Percentiles rank a stretch among this genome's conserved stretches.
Conservation (phyloP, 92 coral and sea anemone species). For the Parazoanthus swiftii region DNA sequence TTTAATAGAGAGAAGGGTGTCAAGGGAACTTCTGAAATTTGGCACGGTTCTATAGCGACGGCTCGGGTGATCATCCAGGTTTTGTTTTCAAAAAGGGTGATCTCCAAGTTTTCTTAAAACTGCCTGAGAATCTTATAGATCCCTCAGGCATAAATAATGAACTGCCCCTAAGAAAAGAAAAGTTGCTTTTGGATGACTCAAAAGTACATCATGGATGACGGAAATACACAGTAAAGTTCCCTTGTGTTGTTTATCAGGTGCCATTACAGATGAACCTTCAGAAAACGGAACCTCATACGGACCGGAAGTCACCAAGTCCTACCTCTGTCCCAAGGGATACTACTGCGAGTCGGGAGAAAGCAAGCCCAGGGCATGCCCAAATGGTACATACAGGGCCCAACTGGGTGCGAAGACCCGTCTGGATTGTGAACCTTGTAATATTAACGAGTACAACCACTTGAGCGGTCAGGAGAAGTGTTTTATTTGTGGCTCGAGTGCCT, state of each 20-base stretch:
- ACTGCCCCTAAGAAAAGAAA: not conserved
- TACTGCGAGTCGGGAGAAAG: slow-evolving; percentile 83
- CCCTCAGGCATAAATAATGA: too few relatives aligned
- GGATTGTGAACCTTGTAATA: slow-evolving; percentile 73
- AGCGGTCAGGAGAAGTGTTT: slow-evolving; percentile 80
- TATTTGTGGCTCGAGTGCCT: slow-evolving; percentile 77
- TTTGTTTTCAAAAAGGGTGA: too few relatives aligned
- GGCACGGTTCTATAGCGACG: too few relatives aligned
- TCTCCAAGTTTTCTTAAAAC: too few relatives aligned
- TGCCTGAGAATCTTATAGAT: too few relatives aligned
- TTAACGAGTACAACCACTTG: slow-evolving; percentile 70
- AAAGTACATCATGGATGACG: not conserved
- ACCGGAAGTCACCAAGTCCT: slow-evolving; percentile 72
- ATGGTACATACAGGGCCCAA: slow-evolving; percentile 80
- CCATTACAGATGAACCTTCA: slow-evolving; percentile 89
- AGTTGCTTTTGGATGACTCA: not conserved
- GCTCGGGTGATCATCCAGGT: too few relatives aligned
- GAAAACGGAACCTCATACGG: slow-evolving; percentile 71
- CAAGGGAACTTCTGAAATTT: too few relatives aligned
- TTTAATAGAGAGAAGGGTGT: too few relatives aligned
- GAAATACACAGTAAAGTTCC: too few relatives aligned
- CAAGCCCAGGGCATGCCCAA: slow-evolving; percentile 69
- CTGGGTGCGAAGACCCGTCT: slow-evolving; percentile 65
- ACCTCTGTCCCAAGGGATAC: slow-evolving; percentile 86
- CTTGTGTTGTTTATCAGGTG: slow-evolving; percentile 63